phyloP scores from a whole-genome alignment of 2,888 invertebrate genomes.

The Chouioia cunea region DNA sequence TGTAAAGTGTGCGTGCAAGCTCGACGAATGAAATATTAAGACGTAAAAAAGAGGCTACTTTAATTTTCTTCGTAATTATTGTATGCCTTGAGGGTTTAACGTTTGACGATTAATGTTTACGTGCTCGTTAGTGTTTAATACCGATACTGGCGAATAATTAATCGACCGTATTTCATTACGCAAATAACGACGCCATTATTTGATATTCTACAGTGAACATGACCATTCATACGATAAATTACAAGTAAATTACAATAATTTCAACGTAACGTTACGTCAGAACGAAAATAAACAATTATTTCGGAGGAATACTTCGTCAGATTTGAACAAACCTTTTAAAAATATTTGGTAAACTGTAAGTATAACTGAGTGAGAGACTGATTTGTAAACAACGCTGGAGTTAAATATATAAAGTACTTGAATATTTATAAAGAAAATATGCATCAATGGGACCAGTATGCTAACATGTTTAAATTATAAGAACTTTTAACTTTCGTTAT shows the following conservation, averaged over 20 bases:
- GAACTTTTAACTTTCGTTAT: constrained; percentile 24
- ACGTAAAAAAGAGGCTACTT: too few relatives aligned
- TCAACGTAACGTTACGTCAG: too few relatives aligned
- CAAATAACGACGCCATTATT: too few relatives aligned
- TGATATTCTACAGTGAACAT: too few relatives aligned
- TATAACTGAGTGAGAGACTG: constrained; percentile 35
- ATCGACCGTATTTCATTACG: too few relatives aligned
- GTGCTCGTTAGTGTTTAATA: constrained; percentile 7
- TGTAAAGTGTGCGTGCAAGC: constrained; percentile 24
- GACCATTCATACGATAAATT: too few relatives aligned
- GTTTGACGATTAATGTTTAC: not conserved
- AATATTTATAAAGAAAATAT: too few relatives aligned
- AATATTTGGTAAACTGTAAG: not conserved
- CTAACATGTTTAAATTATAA: constrained; percentile 26
- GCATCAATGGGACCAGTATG: constrained; percentile 47
- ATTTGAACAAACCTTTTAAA: not conserved
- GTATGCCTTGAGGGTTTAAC: constrained; percentile 6
- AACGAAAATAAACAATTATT: too few relatives aligned
- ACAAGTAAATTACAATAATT: too few relatives aligned
- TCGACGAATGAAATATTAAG: not conserved
- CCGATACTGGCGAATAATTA: not conserved
- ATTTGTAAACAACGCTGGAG: constrained; percentile 39
- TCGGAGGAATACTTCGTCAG: too few relatives aligned
- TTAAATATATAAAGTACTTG: constrained; percentile 45
- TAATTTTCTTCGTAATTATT: constrained; percentile 3